A percentile compares a stretch with the other conserved stretches of the same genome.
phyloP scores from a whole-genome alignment of 1,140 invertebrate species.

The Drusus annulatus region DNA sequence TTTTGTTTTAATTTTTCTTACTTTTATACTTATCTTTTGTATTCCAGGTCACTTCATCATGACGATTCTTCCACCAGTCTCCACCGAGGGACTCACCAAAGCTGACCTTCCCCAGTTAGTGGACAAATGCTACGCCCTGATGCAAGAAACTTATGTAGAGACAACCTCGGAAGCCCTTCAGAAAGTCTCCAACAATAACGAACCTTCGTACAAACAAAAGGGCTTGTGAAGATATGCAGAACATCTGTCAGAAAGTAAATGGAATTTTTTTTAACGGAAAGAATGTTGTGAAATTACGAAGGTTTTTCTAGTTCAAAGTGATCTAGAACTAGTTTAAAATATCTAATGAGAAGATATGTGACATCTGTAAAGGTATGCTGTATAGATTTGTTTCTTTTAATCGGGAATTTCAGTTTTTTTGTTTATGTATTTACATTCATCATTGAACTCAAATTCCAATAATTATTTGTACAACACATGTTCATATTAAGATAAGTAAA shows the following conservation, averaged over 20 bases:
- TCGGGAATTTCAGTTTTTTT: too few relatives aligned
- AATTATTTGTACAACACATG: too few relatives aligned
- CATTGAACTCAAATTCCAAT: too few relatives aligned
- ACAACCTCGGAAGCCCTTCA: slow-evolving; percentile 70
- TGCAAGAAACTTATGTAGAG: slow-evolving; percentile 77
- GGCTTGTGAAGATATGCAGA: slow-evolving; percentile 24
- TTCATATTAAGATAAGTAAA: too few relatives aligned
- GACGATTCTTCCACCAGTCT: slow-evolving; percentile 80
- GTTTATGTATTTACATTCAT: too few relatives aligned
- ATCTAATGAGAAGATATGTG: too few relatives aligned
- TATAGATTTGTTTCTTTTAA: too few relatives aligned
- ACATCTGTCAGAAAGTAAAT: not conserved
- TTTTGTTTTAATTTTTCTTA: too few relatives aligned
- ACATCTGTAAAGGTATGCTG: too few relatives aligned
- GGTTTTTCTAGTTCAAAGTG: too few relatives aligned
- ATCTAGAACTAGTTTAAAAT: too few relatives aligned
- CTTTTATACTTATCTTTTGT: slow-evolving; percentile 24
- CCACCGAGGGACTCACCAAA: slow-evolving; percentile 76
- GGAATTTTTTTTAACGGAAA: not conserved
- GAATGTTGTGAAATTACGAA: not conserved
- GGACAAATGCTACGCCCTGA: slow-evolving; percentile 74
- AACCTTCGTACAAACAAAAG: slow-evolving; percentile 32
- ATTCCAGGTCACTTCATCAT: slow-evolving; percentile 77
- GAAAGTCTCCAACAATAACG: slow-evolving; percentile 50
- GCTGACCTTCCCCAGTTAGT: slow-evolving; percentile 79